Evolutionary conservation across 2,797 vertebrate species (phyloP).

Genomic region (Dromococcyx pavoninus): DNA sequence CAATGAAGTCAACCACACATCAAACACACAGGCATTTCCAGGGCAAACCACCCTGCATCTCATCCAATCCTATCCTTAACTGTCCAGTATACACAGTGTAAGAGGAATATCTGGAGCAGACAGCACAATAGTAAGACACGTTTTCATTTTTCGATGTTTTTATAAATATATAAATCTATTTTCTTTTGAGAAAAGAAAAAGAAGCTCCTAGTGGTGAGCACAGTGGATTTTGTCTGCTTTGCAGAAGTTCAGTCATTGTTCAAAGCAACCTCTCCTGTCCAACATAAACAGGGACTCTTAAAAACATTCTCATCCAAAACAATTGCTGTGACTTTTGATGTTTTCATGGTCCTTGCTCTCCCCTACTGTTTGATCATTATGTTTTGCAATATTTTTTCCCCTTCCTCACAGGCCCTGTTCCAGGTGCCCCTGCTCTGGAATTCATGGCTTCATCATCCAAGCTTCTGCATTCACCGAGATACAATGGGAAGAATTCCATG

Average conservation of each 20-base stretch:
- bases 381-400: conserved; percentile 62
- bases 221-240: conserved; percentile 52
- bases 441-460: conserved; percentile 28
- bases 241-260: conserved; percentile 65
- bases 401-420: conserved; percentile 40
- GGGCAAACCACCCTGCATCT: neutral
- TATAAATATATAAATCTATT: neutral
- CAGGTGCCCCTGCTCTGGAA: conserved; percentile 63
- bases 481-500: conserved; percentile 64
- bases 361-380: conserved; percentile 53
- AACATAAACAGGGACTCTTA: conserved; percentile 64
- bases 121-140: neutral
- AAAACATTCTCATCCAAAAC: conserved; percentile 62
- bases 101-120: neutral
- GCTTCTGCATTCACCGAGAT: conserved; percentile 20
- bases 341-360: conserved; percentile 49
- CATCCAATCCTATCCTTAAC: neutral
- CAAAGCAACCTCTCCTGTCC: conserved; percentile 33
- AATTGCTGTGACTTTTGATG: conserved; percentile 59
- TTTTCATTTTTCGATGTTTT: neutral
- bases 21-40: neutral
- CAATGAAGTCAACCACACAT: neutral
- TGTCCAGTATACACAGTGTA: neutral
- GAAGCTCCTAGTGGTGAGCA: neutral
- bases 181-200: neutral